Evolutionary conservation across 2,113 vertebrate species (phyloP).

Genomic region (Rhabdornis inornatus): DNA sequence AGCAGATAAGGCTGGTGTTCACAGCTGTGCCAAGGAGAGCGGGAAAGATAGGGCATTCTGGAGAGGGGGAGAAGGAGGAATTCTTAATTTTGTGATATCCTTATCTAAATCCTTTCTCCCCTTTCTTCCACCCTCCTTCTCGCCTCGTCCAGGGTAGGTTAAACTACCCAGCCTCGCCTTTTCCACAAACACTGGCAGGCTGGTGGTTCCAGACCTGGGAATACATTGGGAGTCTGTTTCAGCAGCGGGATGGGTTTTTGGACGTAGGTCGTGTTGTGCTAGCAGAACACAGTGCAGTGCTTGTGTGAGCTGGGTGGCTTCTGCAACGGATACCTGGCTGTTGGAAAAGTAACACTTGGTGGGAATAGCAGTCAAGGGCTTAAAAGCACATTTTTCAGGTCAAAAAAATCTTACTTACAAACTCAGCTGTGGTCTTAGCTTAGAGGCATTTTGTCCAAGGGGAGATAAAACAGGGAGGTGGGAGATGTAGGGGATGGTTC

Average conservation of each 20-base stretch:
- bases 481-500: neutral
- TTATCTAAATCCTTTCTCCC: neutral
- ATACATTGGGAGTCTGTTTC: slow-evolving; percentile 39
- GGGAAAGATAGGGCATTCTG: neutral
- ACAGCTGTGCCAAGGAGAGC: neutral
- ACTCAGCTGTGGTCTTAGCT: neutral
- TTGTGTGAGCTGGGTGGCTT: slow-evolving; percentile 56
- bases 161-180: neutral
- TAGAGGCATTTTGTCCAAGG: neutral
- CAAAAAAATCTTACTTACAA: neutral
- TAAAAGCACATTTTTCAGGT: slow-evolving; percentile 6
- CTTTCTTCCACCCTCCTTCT: neutral
- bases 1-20: neutral
- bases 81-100: neutral
- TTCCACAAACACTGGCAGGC: neutral
- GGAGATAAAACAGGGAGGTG: neutral
- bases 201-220: neutral
- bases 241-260: neutral
- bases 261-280: neutral
- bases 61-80: neutral
- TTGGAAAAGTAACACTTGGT: neutral
- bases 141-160: neutral
- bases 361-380: neutral
- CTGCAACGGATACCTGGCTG: neutral
- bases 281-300: slow-evolving; percentile 21